A percentile compares a stretch with the other conserved stretches of the same genome.
Evolutionary conservation across 1,140 invertebrate species (phyloP).

Genomic region (Gerris buenoi): DNA sequence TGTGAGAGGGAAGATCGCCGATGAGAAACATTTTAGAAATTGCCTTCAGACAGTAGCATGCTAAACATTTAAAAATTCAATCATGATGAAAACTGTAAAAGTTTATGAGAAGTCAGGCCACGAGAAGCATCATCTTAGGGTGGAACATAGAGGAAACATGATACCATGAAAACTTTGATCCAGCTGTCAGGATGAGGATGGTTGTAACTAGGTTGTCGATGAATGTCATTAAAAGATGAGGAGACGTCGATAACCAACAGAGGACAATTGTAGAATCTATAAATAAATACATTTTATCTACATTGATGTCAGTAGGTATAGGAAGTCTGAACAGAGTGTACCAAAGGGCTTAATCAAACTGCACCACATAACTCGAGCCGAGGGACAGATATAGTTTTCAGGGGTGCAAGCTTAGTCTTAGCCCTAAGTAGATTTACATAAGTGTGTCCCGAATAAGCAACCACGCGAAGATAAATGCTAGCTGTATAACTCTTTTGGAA

Average conservation of each 20-base stretch:
- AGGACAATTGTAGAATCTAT: too few relatives aligned
- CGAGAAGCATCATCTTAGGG: slow-evolving; percentile 17
- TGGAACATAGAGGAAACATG: slow-evolving; percentile 15
- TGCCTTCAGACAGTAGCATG: slow-evolving; percentile 18
- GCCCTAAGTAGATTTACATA: slow-evolving; percentile 20
- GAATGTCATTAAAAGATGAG: slow-evolving; percentile 22
- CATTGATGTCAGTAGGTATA: neutral
- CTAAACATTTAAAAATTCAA: slow-evolving; percentile 21
- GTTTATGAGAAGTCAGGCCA: slow-evolving; percentile 5
- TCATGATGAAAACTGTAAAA: slow-evolving; percentile 10
- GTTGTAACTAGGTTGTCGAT: slow-evolving; percentile 25
- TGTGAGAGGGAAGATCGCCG: slow-evolving; percentile 19
- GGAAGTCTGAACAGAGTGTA: slow-evolving; percentile 6
- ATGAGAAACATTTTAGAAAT: slow-evolving; percentile 15
- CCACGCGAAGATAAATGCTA: slow-evolving; percentile 19
- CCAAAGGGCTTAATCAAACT: slow-evolving; percentile 21
- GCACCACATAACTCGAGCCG: too few relatives aligned
- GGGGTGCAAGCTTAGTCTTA: too few relatives aligned
- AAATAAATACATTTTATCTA: slow-evolving; percentile 8
- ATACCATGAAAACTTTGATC: slow-evolving; percentile 8
- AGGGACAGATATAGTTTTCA: too few relatives aligned
- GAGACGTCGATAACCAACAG: too few relatives aligned
- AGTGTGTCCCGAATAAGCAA: neutral
- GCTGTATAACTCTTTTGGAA: slow-evolving; percentile 22
- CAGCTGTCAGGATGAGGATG: slow-evolving; percentile 18